A percentile compares a stretch with the other conserved stretches of the same genome.
phyloP scores from a whole-genome alignment of 2,797 vertebrate species.

The Cyprinodon diabolis region DNA sequence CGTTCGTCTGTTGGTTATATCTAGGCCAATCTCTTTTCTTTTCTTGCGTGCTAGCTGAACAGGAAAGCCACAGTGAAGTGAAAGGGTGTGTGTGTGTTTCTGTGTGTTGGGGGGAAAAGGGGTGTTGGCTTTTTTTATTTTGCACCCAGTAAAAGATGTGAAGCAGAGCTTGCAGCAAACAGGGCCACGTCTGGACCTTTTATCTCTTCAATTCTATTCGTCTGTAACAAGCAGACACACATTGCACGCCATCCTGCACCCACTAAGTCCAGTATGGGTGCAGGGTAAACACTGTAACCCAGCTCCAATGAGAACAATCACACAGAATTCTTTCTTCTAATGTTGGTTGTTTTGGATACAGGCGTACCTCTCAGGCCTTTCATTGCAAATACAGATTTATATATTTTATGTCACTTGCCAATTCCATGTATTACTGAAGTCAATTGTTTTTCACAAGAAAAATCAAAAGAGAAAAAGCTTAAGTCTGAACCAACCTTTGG shows the following conservation, averaged over 20 bases:
- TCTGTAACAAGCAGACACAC: constrained; percentile 16
- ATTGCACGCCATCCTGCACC: neutral
- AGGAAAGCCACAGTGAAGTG: constrained; percentile 20
- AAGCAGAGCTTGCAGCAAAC: constrained; percentile 50
- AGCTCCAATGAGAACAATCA: no score
- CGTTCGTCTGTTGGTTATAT: constrained; percentile 63
- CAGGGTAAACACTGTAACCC: neutral
- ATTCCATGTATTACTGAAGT: neutral
- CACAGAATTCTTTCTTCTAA: neutral
- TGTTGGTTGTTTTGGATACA: constrained; percentile 5
- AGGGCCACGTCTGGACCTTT: constrained; percentile 49
- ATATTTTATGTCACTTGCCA: neutral
- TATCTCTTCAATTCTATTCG: constrained; percentile 40
- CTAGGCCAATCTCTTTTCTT: constrained; percentile 56
- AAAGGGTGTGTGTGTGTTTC: neutral
- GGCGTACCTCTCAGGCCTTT: neutral
- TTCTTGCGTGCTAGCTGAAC: constrained; percentile 41
- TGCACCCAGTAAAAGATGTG: constrained; percentile 42
- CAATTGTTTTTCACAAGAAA: neutral
- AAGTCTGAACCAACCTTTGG: neutral
- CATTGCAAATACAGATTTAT: neutral
- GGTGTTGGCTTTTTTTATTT: constrained; percentile 26
- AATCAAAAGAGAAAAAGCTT: neutral
- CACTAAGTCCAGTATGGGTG: neutral
- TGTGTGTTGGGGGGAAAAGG: neutral